Evolutionary conservation across 2,888 invertebrate species (phyloP), one percentile per base, ranked within the genome.

Genomic region (Cataglyphis albicans): DNA sequence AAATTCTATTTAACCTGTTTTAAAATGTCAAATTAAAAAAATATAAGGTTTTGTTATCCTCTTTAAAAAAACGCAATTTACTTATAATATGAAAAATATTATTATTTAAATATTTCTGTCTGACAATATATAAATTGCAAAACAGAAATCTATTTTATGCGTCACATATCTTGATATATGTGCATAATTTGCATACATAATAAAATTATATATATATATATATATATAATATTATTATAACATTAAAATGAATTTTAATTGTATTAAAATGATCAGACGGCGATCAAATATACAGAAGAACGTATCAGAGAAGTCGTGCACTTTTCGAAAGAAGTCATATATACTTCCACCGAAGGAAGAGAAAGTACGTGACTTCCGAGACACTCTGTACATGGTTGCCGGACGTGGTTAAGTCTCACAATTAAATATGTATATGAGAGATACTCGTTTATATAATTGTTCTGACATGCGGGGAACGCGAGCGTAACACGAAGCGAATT

Each of bases 371-470:
- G 35, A 67, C 67, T 76, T 55, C 67, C 67, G 67, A 67, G 75
- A 65, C 67, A 52, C 52, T 75, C 35, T 29, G 15, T 76, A 67
- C 38, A 29, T 52, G 15, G 15, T 12, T 44, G 65, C 75, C 75
- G 67, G 67, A 76, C 25, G 25, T 76, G 25, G 52, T 52, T 76
- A 63, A 63, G 35, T 38, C 67, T 67, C 25, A n/a, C 67, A 67
- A 76, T 76, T 67, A 64, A 76, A 52, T 76, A 52, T 67, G 52
- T 52, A 38, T 76, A 74, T 15, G 38, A 18, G 25, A 18, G 65
- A 76, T 52, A 76, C 67, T 25, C 67, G 21, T 76, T 76, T 76
- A 76, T 76, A 52, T 67, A 76, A 76, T 76, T 76, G 38, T 38
- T 52, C 52, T 18, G 18, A 63, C 48, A 25, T 48, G n/a, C 7